A percentile compares a stretch with the other conserved stretches of the same genome.
Conservation (phyloP, 2,888 invertebrate genomes). For the Phania funesta region DNA sequence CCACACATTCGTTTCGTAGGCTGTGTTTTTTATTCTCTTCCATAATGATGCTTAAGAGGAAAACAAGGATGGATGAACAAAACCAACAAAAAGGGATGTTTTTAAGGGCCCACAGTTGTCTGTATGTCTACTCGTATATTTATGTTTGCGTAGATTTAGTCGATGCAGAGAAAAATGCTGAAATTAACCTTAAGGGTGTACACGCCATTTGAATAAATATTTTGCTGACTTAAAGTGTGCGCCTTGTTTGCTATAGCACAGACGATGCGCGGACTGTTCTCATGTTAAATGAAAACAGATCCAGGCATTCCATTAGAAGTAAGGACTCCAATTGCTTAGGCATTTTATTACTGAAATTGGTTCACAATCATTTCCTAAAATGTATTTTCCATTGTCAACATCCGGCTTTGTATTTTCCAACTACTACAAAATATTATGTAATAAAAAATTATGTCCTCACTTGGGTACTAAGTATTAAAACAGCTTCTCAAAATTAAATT, state of each 20-base stretch:
- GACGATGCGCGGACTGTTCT: neutral
- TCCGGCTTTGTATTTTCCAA: too few relatives aligned
- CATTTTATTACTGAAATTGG: too few relatives aligned
- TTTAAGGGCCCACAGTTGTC: constrained; percentile 36
- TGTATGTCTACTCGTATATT: neutral
- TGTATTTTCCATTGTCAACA: too few relatives aligned
- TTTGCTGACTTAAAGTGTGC: constrained; percentile 60
- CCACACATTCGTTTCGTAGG: neutral
- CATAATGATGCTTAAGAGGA: constrained; percentile 43
- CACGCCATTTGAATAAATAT: constrained; percentile 78
- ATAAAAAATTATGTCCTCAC: too few relatives aligned
- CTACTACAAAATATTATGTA: too few relatives aligned
- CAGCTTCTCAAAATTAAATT: too few relatives aligned
- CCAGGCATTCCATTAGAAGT: too few relatives aligned
- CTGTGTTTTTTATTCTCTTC: constrained; percentile 1
- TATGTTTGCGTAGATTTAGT: neutral
- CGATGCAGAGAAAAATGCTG: constrained; percentile 65
- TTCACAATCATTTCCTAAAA: too few relatives aligned
- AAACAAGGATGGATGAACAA: constrained; percentile 21
- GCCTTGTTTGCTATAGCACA: constrained; percentile 15
- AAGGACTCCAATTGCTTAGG: too few relatives aligned
- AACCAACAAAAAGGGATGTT: constrained; percentile 35
- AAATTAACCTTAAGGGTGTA: constrained; percentile 77
- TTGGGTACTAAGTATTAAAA: too few relatives aligned
- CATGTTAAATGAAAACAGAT: neutral